These are phyloP conservation scores for Bacillus rossius DNA, from an alignment of 1,140 invertebrate genomes.

Conservation along the genomic window DNA sequence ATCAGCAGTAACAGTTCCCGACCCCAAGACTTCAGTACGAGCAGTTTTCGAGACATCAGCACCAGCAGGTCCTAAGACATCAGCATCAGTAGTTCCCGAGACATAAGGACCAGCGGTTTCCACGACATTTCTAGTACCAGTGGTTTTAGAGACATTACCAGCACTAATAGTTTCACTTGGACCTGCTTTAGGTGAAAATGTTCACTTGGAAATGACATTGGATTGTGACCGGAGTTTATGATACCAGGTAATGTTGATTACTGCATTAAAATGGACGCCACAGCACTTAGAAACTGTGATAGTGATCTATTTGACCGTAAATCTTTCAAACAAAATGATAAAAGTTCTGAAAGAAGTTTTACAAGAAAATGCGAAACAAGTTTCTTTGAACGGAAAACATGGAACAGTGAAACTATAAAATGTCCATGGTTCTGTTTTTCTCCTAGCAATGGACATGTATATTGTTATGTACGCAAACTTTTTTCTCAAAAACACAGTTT, in stretches of 20 bases:
- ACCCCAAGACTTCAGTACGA: no score
- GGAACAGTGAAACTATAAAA: conserved; percentile 18
- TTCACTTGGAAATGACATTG: conserved; percentile 2
- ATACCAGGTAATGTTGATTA: conserved; percentile 1
- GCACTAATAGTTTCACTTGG: no score
- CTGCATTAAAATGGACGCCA: not conserved
- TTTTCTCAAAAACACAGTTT: conserved; percentile 11
- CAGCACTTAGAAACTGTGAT: conserved; percentile 5
- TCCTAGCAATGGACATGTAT: conserved; percentile 19
- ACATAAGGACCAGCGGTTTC: no score
- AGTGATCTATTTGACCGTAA: not conserved
- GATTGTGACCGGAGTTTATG: conserved; percentile 3
- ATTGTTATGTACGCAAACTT: conserved; percentile 20
- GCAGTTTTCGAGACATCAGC: no score
- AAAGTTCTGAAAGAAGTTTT: not conserved
- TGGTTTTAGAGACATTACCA: no score
- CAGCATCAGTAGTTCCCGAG: no score
- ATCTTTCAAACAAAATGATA: not conserved
- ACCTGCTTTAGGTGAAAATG: not conserved
- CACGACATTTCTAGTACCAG: no score
- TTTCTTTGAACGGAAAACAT: conserved; percentile 10
- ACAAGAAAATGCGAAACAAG: conserved; percentile 4
- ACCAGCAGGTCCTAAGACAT: no score
- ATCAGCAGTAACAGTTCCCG: no score
- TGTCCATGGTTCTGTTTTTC: conserved; percentile 18